Conservation (phyloP, 1,140 invertebrate genomes). For the Maconellicoccus hirsutus region DNA sequence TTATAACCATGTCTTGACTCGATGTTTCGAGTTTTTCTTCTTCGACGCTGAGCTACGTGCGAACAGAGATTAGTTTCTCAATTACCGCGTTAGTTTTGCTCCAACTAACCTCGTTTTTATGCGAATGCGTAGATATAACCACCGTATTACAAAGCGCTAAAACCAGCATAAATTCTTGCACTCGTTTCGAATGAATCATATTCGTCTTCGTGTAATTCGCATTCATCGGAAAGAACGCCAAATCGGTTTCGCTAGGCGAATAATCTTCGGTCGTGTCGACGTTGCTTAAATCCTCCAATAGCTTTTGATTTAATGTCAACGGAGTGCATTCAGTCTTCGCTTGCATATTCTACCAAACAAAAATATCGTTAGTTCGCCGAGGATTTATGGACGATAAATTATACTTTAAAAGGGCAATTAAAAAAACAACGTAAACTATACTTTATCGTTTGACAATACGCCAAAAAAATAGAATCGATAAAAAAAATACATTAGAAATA, state of each 20-base stretch:
- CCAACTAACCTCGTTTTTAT: conserved; percentile 55
- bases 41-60: background rate
- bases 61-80: background rate
- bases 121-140: conserved; percentile 77
- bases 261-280: conserved; percentile 26
- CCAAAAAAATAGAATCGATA: no score
- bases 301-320: conserved; percentile 48
- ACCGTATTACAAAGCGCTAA: conserved; percentile 94
- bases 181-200: conserved; percentile 24
- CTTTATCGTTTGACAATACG: no score
- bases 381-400: no score
- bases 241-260: background rate
- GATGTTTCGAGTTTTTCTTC: background rate
- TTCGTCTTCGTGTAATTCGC: background rate
- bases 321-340: conserved; percentile 34
- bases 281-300: conserved; percentile 52
- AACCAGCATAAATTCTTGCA: conserved; percentile 82
- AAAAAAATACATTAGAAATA: no score
- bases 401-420: no score
- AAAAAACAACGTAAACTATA: no score
- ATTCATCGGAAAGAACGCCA: background rate
- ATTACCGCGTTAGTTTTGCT: background rate
- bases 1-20: background rate
- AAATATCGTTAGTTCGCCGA: no score
- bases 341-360: background rate